Evolutionary conservation across 2,113 vertebrate genomes (phyloP), one percentile per base, ranked within the genome.

Genomic region (Ursus arctos): DNA sequence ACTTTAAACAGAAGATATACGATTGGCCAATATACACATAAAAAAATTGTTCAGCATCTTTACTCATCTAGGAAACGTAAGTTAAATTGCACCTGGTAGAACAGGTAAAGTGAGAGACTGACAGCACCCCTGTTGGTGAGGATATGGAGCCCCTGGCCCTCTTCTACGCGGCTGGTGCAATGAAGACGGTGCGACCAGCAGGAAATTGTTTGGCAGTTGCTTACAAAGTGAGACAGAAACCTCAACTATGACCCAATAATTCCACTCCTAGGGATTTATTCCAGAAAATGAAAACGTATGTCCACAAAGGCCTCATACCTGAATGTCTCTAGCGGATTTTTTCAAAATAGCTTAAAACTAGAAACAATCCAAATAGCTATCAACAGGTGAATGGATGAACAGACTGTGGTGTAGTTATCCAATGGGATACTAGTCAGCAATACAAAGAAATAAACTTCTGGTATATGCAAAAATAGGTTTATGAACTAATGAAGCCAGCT

Each of bases 321-420:
- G 43, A 69, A 47, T 86, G 57, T 87, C 79, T 76, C 24, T 49
- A 43, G 61, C n/a, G 80, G 67, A 94, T 21, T 53, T 53, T 77
- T 63, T 85, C n/a, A 83, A 91, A 83, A 79, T 81, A 93, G 18
- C 14, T 96, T 77, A 82, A 82, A 83, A 88, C 10, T 69, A 28
- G 76, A 95, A 93, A 43, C 12, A 88, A 43, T 72, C 51, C 43
- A 63, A 74, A 84, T 74, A 40, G 36, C 63, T 26, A 53, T 61
- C n/a, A 93, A 22, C 49, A 91, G 14, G 43, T 63, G 26, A 84
- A 21, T 40, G 13, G 65, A 83, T 47, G 11, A 65, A 55, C 40
- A 89, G 43, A 36, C n/a, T 86, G 55, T 65, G 43, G 33, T 22
- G 8, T 28, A 13, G 0, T 40, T 57, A 36, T n/a, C 33, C 21